Evolutionary conservation across 1,140 invertebrate species (phyloP), one percentile per base, ranked within the genome.

Genomic region (Drosophila azteca): DNA sequence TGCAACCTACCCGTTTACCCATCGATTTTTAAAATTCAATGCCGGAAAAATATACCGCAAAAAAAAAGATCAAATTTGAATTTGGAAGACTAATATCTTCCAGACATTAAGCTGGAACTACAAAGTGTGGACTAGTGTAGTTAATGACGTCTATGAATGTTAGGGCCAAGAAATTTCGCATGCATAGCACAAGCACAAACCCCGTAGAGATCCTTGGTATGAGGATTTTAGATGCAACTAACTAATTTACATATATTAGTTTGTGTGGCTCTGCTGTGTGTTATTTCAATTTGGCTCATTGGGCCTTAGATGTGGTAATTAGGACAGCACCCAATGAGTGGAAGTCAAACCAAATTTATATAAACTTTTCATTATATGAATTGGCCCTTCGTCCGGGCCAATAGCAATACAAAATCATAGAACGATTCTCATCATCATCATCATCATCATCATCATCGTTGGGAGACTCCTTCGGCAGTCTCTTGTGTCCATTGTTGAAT

Each of bases 231-330:
- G 46, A 48, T 76, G 51, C 9, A 46, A 57, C 50, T 46, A 46
- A 57, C 50, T 46, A 76, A 76, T 67, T 68, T 61, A 51, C 17
- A 20, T 20, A 20, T 20, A 46, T 48, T 46, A 43, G 59, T 67
- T 44, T 22, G 44, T 46, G 35, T n/a, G 41, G 44, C 45, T 45
- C 31, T 76, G 29, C 29, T 31, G 8, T 52, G 46, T 57, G 63
- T 35, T 60, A 35, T 75, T 75, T 67, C 73, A 67, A 60, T 76
- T 76, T 20, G 0, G 17, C 73, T 76, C 72, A 68, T 76, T 76
- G 68, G 55, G 39, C 41, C 22, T 26, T 50, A 29, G 66, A 68
- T 68, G 68, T 68, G 66, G 45, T 69, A 68, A 69, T 68, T 68
- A 49, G 44, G 35, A 8, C 44, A 20, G 26, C 8, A 35, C 7